A percentile compares a stretch with the other conserved stretches of the same genome.
Conservation (phyloP, 2,113 vertebrate genomes). For the Chlamydotis undulata region DNA sequence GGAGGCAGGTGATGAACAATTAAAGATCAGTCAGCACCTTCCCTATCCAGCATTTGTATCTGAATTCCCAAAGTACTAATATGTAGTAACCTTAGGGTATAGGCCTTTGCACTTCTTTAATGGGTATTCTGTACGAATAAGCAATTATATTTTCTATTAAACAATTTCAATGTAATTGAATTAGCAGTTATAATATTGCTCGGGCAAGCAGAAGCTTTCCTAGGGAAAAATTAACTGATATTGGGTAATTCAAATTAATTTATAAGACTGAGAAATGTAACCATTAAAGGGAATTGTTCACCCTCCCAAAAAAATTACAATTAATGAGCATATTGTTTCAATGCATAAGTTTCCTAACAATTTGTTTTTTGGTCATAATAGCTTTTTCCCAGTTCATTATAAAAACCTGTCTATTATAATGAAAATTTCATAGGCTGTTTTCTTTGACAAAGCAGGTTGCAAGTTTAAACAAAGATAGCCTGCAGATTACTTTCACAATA, state of each 20-base stretch:
- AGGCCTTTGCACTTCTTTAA: constrained; percentile 80
- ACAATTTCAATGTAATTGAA: constrained; percentile 86
- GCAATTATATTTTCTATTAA: constrained; percentile 90
- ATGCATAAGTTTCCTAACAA: constrained; percentile 76
- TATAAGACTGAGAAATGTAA: constrained; percentile 80
- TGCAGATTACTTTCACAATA: constrained; percentile 80
- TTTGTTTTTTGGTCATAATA: constrained; percentile 79
- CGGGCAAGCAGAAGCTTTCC: constrained; percentile 83
- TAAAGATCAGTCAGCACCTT: constrained; percentile 79
- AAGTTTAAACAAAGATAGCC: constrained; percentile 83
- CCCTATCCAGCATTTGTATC: constrained; percentile 68
- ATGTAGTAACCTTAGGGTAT: constrained; percentile 75
- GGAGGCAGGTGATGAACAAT: constrained; percentile 82
- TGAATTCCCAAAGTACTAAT: constrained; percentile 80
- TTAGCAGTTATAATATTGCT: constrained; percentile 85
- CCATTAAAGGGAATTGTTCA: constrained; percentile 77
- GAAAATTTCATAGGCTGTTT: constrained; percentile 82
- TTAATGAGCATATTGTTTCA: constrained; percentile 81
- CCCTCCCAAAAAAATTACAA: constrained; percentile 75
- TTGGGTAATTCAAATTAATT: constrained; percentile 83
- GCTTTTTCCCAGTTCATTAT: constrained; percentile 79
- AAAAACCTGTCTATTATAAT: constrained; percentile 81
- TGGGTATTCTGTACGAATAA: constrained; percentile 85
- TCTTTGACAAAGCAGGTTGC: constrained; percentile 79
- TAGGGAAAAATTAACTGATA: constrained; percentile 83